A percentile compares a stretch with the other conserved stretches of the same genome.
phyloP scores from a whole-genome alignment of 2,888 invertebrate species.

The Hypercompe scribonia region DNA sequence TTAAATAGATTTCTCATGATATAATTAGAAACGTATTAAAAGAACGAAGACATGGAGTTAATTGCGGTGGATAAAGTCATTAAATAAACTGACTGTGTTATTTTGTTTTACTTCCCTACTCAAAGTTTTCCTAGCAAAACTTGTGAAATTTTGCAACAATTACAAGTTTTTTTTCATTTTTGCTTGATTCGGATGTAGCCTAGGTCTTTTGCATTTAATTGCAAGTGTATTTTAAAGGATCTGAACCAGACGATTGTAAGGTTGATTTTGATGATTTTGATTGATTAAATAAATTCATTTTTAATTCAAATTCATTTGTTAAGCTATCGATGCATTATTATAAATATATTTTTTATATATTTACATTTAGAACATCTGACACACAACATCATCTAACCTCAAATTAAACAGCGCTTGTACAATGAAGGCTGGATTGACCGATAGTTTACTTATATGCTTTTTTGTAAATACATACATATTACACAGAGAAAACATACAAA shows the following conservation, averaged over 20 bases:
- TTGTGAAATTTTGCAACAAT: not conserved
- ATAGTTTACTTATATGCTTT: no score
- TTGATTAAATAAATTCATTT: not conserved
- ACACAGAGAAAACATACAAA: no score
- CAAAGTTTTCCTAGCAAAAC: not conserved
- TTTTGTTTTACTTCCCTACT: slow-evolving; percentile 46
- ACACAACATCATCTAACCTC: no score
- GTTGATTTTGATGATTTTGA: not conserved
- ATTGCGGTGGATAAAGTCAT: slow-evolving; percentile 56
- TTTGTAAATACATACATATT: no score
- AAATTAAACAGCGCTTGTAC: no score
- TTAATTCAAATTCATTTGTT: not conserved
- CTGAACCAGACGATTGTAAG: not conserved
- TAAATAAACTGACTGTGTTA: slow-evolving; percentile 49
- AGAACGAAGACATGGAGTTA: slow-evolving; percentile 61
- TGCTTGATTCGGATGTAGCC: not conserved
- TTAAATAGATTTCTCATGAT: slow-evolving; percentile 68
- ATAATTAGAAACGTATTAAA: slow-evolving; percentile 73
- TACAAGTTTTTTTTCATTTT: not conserved
- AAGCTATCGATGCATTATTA: not conserved
- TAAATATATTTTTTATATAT: no score
- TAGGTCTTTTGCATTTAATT: not conserved
- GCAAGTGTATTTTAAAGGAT: not conserved
- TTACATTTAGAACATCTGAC: no score
- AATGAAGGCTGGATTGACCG: no score